Evolutionary conservation across 2,113 vertebrate species (phyloP).

Genomic region (Zootoca vivipara): DNA sequence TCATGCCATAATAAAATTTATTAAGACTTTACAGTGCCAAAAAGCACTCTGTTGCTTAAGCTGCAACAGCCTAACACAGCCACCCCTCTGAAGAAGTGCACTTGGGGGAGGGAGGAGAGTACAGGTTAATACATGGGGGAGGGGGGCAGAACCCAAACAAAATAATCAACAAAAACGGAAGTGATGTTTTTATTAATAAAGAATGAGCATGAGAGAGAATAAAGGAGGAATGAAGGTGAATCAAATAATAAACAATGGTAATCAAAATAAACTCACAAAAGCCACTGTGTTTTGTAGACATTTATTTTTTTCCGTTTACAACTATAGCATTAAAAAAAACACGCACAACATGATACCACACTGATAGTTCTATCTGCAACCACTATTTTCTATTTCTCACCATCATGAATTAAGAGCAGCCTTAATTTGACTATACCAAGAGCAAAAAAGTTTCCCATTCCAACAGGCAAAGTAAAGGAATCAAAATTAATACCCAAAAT

Average conservation of each 20-base stretch:
- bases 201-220: neutral
- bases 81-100: neutral
- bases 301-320: constrained; percentile 33
- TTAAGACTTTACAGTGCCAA: neutral
- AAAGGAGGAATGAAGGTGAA: neutral
- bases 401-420: too few relatives aligned
- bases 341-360: neutral
- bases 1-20: neutral
- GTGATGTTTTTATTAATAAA: neutral
- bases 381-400: neutral
- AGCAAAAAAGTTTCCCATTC: neutral
- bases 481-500: neutral
- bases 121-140: neutral
- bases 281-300: constrained; percentile 9
- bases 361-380: neutral
- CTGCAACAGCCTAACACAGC: neutral
- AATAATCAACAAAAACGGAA: constrained; percentile 3
- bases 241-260: neutral
- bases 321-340: neutral
- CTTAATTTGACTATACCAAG: neutral
- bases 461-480: neutral
- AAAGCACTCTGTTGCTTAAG: neutral
- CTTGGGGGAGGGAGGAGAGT: neutral
- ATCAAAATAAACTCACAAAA: neutral
- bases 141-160: neutral